These are phyloP conservation scores for Macrophya alboannulata DNA, from an alignment of 2,888 invertebrate species.

Conservation along the genomic window DNA sequence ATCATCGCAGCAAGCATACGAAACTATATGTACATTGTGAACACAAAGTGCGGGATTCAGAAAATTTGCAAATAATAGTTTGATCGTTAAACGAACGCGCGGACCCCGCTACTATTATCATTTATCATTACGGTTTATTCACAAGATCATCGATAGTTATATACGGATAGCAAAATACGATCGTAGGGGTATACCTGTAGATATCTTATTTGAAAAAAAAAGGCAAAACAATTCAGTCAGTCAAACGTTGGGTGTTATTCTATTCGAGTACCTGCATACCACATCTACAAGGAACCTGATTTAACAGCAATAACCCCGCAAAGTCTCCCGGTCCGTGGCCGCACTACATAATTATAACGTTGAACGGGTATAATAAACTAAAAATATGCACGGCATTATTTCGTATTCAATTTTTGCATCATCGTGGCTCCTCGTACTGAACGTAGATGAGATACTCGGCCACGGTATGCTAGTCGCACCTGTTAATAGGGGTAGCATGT, in stretches of 20 bases:
- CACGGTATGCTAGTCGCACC: conserved; percentile 83
- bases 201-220: too few species aligned
- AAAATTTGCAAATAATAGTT: not conserved
- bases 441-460: conserved; percentile 69
- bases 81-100: not conserved
- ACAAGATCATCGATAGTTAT: not conserved
- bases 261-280: too few species aligned
- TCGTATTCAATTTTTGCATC: not conserved
- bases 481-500: conserved; percentile 81
- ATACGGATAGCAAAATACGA: not conserved
- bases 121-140: not conserved
- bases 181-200: too few species aligned
- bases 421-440: conserved; percentile 1
- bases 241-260: too few species aligned
- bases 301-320: too few species aligned
- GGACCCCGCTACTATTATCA: too few species aligned
- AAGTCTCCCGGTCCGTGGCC: too few species aligned
- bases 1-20: not conserved
- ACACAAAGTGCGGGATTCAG: not conserved
- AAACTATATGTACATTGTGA: not conserved
- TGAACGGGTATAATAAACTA: not conserved
- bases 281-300: too few species aligned
- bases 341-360: not conserved
- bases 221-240: too few species aligned
- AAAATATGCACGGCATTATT: conserved; percentile 5